phyloP scores from a whole-genome alignment of 2,113 vertebrate genomes.

The Lichenostomus cassidix region DNA sequence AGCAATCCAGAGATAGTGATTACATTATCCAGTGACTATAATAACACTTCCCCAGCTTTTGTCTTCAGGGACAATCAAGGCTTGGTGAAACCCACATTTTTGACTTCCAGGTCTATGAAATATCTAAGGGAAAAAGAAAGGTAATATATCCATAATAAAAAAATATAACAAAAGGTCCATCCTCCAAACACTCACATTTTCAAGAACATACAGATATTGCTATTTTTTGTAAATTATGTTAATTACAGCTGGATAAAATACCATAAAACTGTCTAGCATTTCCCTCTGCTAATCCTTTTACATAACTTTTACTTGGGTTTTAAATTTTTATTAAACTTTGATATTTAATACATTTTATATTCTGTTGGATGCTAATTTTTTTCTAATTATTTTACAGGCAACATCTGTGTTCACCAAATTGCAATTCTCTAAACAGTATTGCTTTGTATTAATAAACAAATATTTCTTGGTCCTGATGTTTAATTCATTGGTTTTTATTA shows the following conservation, averaged over 20 bases:
- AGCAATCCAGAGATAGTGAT: background rate
- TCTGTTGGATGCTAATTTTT: conserved; percentile 52
- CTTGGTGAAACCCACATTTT: background rate
- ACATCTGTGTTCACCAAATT: conserved; percentile 72
- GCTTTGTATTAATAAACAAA: conserved; percentile 69
- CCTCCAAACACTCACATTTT: background rate
- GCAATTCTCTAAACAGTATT: conserved; percentile 68
- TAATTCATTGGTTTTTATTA: conserved; percentile 75
- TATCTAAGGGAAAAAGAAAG: background rate
- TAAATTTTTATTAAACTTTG: conserved; percentile 64
- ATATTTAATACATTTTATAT: conserved; percentile 66
- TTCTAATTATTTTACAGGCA: conserved; percentile 72
- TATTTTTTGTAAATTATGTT: background rate
- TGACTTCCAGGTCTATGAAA: background rate
- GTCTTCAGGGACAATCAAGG: background rate
- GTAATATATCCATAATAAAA: background rate
- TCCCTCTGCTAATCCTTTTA: conserved; percentile 36
- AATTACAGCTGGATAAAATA: background rate
- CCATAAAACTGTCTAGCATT: conserved; percentile 6
- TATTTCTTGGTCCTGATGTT: conserved; percentile 71
- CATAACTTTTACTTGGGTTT: conserved; percentile 52
- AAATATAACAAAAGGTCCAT: background rate
- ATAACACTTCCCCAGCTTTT: background rate
- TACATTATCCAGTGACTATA: background rate
- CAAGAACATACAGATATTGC: background rate